Percentiles rank a stretch among this genome's conserved stretches.
phyloP scores from a whole-genome alignment of 2,113 vertebrate species.

The Speoplatyrhinus poulsoni region DNA sequence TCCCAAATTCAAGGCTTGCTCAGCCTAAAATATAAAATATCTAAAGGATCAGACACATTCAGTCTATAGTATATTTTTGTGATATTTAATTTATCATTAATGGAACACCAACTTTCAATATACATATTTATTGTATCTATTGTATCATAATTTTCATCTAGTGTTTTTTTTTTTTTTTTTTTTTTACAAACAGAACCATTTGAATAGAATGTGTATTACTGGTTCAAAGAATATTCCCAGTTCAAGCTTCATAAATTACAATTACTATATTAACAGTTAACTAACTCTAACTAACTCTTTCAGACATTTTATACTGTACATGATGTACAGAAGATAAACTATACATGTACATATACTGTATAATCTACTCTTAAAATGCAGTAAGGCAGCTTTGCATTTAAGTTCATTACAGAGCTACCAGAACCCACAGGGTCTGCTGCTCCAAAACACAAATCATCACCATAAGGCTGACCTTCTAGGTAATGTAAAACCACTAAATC shows the following conservation, averaged over 20 bases:
- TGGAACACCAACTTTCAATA: no score
- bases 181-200: constrained; percentile 1
- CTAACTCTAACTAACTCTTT: no score
- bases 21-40: no score
- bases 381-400: constrained; percentile 41
- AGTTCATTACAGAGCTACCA: constrained; percentile 45
- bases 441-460: constrained; percentile 13
- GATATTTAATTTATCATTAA: no score
- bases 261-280: constrained; percentile 19
- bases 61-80: no score
- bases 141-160: background rate
- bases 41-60: no score
- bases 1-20: no score
- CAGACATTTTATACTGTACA: constrained; percentile 1
- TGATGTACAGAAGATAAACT: background rate
- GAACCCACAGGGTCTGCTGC: constrained; percentile 27
- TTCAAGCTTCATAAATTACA: constrained; percentile 53
- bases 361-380: background rate
- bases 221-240: background rate
- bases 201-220: background rate
- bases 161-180: background rate
- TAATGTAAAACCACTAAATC: constrained; percentile 14
- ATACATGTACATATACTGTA: background rate
- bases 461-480: constrained; percentile 5
- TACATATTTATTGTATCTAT: no score